Evolutionary conservation across 2,888 invertebrate species (phyloP).

Genomic region (Tachina lurida): DNA sequence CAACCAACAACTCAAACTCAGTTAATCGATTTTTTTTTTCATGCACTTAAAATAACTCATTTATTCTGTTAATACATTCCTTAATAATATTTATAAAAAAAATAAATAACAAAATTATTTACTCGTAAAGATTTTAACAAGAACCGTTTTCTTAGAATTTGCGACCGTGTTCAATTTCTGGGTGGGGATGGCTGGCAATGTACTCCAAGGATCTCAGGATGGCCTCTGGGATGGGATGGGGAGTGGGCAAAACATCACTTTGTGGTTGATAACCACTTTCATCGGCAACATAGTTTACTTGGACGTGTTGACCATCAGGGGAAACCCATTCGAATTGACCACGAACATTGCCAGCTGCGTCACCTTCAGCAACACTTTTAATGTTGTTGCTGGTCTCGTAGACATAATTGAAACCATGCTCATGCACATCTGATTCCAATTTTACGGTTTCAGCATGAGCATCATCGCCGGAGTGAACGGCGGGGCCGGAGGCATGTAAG

Average conservation of each 20-base stretch:
- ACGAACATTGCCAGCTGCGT: conserved; percentile 76
- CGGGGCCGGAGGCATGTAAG: not conserved
- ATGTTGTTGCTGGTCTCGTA: conserved; percentile 76
- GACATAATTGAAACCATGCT: conserved; percentile 76
- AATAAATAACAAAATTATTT: not conserved
- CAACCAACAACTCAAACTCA: too few relatives aligned
- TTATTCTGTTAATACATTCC: too few relatives aligned
- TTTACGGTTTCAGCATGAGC: conserved; percentile 71
- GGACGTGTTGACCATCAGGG: conserved; percentile 78
- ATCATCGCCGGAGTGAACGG: conserved; percentile 54
- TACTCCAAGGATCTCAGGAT: conserved; percentile 82
- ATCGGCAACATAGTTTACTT: conserved; percentile 77
- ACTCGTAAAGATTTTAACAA: too few relatives aligned
- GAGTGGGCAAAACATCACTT: conserved; percentile 72
- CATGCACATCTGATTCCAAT: conserved; percentile 72
- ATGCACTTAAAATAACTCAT: not conserved
- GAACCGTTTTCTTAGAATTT: conserved; percentile 12
- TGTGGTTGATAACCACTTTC: conserved; percentile 77
- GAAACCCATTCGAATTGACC: conserved; percentile 77
- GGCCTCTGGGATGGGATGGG: conserved; percentile 74
- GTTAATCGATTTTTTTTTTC: too few relatives aligned
- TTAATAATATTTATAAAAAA: not conserved
- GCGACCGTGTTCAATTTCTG: not conserved
- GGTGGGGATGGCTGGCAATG: conserved; percentile 81
- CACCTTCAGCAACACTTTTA: conserved; percentile 72